A percentile compares a stretch with the other conserved stretches of the same genome.
Conservation (phyloP, 2,113 vertebrate genomes). For the Periophthalmodon schlosseri region DNA sequence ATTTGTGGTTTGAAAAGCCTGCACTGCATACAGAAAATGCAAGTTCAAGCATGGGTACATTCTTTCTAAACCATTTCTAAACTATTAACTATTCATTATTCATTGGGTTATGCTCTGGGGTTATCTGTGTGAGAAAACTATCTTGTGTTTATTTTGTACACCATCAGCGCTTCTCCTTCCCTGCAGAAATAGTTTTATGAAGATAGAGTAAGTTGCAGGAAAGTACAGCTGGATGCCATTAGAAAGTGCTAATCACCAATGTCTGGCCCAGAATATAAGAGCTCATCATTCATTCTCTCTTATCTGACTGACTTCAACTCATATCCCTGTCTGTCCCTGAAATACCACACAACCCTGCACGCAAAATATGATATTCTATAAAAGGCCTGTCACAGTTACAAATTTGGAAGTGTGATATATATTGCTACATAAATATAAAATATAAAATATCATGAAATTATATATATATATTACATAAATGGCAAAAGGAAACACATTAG, state of each 20-base stretch:
- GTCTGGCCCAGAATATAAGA: conserved; percentile 1
- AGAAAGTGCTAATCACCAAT: conserved; percentile 17
- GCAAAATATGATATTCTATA: too few species aligned
- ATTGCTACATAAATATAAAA: too few species aligned
- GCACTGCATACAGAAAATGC: too few species aligned
- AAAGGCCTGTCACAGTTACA: too few species aligned
- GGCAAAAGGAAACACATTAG: too few species aligned
- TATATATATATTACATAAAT: too few species aligned
- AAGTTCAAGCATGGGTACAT: too few species aligned
- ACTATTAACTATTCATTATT: neutral
- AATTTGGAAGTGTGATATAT: too few species aligned
- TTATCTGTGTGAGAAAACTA: neutral
- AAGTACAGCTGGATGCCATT: conserved; percentile 30
- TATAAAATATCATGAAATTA: too few species aligned
- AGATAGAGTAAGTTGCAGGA: conserved; percentile 1
- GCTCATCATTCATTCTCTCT: conserved; percentile 26
- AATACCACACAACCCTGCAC: neutral
- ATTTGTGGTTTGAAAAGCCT: neutral
- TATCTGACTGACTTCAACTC: neutral
- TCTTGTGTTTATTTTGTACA: neutral
- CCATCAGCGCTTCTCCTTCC: conserved; percentile 17
- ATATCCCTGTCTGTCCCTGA: neutral
- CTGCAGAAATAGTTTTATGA: neutral
- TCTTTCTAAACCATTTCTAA: neutral
- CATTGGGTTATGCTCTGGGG: neutral